Base-by-base conservation (phyloP, 2,113 vertebrate genomes). In the Cyanistes caeruleus region DNA sequence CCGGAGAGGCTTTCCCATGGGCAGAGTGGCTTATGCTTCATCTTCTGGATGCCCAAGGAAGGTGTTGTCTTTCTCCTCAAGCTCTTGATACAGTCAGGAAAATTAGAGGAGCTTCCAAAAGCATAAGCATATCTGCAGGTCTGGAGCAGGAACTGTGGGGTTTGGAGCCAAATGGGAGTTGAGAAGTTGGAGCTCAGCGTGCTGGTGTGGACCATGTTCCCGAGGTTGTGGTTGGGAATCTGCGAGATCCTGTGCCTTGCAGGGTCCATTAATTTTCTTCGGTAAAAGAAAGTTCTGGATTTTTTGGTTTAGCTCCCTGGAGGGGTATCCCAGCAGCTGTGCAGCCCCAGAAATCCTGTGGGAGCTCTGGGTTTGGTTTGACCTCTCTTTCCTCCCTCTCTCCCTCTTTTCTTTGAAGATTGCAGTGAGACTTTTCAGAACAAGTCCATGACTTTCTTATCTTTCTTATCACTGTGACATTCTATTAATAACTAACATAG, bases 401-500 rank as follows among this genome's bases (percentile, higher is more conserved):
- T 68, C 11, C 18, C 9, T n/a, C 0, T 89, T 74, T 92, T 41
- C 31, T 77, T 80, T 28, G 10, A 28, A 55, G n/a, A 49, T 78
- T 53, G 10, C 30, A 63, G n/a, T 51, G 62, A 58, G 53, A 72
- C 82, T 92, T 90, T 79, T 65, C 76, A 84, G 75, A 52, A 22
- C 31, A 43, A 69, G 53, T 62, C 55, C 51, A 9, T 10, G 70
- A 76, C 30, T 79, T 75, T 41, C 27, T 90, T 93, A 89, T 87
- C 89, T 67, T 68, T 41, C 87, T 91, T 90, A 77, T 89, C 78
- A 9, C 33, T 0, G 0, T 59, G 31, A 15, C 4, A 17, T 53
- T 64, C 84, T 80, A 58, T 89, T 75, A 92, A 62, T 96, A 93
- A 31, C 65, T 23, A 74, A 78, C 43, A 44, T 5, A 21, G 25